Evolutionary conservation across 2,113 vertebrate genomes (phyloP), one percentile per base, ranked within the genome.

Genomic region (Phainopepla nitens): DNA sequence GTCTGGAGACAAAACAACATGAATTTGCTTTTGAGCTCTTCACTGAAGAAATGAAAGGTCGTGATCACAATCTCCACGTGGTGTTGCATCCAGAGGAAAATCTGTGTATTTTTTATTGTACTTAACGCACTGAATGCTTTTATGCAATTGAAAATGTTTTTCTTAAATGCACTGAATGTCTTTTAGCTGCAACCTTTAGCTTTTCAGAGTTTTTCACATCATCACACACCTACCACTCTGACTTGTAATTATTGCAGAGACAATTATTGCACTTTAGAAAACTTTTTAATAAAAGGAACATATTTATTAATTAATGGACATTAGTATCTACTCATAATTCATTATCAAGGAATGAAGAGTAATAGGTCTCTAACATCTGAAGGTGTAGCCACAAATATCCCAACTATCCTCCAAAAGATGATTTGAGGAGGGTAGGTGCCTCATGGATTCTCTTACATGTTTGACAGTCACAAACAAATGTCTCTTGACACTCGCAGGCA

Each of bases 341-440:
- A 3, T 22, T 25, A 41, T 5, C 2, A 68, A 14, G 3, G 20
- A 79, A 58, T 36, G 9, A n/a, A 47, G 45, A 31, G 31, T 10
- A 36, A 71, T 3, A 29, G 10, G 4, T 14, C 35, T 71, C 21
- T n/a, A 25, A 65, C 8, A 31, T 15, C 10, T 64, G 20, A 33
- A 66, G 4, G 2, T 61, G 5, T 31, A 22, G 8, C 31, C 28
- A 62, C 20, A 85, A 57, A 60, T n/a, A 65, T 2, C 11, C 21
- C 47, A 79, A 5, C 8, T 58, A 25, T 62, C 25, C 35, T 77
- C 25, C 13, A 56, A 35, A 44, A 20, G 50, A 19, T 41, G 16
- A 3, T 62, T 12, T 1, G 0, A 47, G 73, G 5, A 79, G 1
- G 0, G 7, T 20, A 33, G 7, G 6, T 45, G 15, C 29, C 64